Evolutionary conservation across 2,797 vertebrate genomes (phyloP).

Genomic region (Emydoidea blandingii): DNA sequence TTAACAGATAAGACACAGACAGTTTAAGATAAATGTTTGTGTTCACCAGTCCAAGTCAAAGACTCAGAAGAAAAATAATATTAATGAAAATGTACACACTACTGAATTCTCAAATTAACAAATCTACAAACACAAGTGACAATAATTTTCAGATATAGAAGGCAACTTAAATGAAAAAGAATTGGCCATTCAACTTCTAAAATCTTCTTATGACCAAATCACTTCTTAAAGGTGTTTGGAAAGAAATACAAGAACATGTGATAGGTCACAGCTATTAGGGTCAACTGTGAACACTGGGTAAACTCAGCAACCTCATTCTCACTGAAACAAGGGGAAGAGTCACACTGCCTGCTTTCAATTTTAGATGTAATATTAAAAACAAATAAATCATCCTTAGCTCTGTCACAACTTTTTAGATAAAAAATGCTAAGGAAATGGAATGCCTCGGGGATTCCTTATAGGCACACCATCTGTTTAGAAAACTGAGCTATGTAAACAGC

Average conservation of each 20-base stretch:
- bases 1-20: not conserved
- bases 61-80: not conserved
- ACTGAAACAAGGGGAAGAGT: not conserved
- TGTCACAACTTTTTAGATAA: not conserved
- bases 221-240: not conserved
- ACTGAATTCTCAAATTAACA: not conserved
- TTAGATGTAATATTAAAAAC: not conserved
- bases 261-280: not conserved
- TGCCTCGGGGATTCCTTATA: not conserved
- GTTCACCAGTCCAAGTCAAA: not conserved
- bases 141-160: not conserved
- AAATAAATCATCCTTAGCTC: not conserved
- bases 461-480: slow-evolving; percentile 8
- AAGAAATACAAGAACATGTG: not conserved
- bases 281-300: not conserved
- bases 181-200: not conserved
- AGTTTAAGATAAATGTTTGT: not conserved
- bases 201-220: not conserved
- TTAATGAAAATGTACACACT: not conserved
- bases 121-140: not conserved
- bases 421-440: not conserved
- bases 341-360: not conserved
- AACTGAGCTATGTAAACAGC: slow-evolving; percentile 22
- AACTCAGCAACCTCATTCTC: not conserved
- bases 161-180: not conserved